A percentile compares a stretch with the other conserved stretches of the same genome.
Evolutionary conservation across 2,113 vertebrate genomes (phyloP).

Genomic region (Strix aluco): DNA sequence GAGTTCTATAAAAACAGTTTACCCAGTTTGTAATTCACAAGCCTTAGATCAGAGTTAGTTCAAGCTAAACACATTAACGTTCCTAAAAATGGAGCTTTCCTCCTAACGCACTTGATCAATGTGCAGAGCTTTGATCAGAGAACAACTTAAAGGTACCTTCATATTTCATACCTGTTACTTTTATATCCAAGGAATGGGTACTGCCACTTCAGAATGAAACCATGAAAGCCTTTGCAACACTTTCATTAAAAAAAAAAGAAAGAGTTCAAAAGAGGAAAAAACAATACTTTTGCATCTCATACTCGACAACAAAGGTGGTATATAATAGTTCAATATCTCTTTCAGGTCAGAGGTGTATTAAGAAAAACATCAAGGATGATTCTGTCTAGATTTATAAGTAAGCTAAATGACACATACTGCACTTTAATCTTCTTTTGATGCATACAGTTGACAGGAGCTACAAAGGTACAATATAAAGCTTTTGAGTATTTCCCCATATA

Average conservation of each 20-base stretch:
- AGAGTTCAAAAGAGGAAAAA: conserved; percentile 74
- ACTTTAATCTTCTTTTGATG: conserved; percentile 78
- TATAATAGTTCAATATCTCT: conserved; percentile 60
- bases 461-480: conserved; percentile 73
- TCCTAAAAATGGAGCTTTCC: conserved; percentile 67
- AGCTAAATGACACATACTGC: conserved; percentile 70
- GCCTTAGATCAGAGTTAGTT: conserved; percentile 60
- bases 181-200: conserved; percentile 68
- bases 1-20: conserved; percentile 45
- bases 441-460: conserved; percentile 67
- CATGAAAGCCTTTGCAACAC: conserved; percentile 65
- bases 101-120: conserved; percentile 74
- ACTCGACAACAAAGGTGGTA: conserved; percentile 71
- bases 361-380: conserved; percentile 70
- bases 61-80: conserved; percentile 62
- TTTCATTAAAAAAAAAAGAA: conserved; percentile 62
- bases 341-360: conserved; percentile 69
- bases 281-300: conserved; percentile 69
- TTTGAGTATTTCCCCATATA: conserved; percentile 46
- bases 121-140: conserved; percentile 75
- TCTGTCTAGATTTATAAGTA: conserved; percentile 65
- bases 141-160: conserved; percentile 68
- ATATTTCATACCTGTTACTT: conserved; percentile 69
- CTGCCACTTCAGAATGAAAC: conserved; percentile 71
- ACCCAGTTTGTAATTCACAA: conserved; percentile 62